These are phyloP conservation scores for Sinella curviseta DNA, from an alignment of 1,140 invertebrate species.

Conservation along the genomic window DNA sequence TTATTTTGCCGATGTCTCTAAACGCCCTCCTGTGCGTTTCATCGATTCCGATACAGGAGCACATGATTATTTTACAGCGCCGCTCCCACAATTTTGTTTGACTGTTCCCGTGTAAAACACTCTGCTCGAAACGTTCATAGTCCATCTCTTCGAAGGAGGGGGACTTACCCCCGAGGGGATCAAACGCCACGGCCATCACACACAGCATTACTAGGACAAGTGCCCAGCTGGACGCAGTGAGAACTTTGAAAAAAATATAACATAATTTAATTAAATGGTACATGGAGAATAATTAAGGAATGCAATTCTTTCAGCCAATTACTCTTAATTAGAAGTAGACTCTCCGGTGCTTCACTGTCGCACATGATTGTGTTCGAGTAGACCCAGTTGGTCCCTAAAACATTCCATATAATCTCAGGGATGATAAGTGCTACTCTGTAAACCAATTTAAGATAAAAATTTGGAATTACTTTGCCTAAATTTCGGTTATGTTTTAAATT, in stretches of 20 bases:
- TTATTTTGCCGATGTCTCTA: slow-evolving; percentile 75
- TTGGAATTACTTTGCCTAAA: not conserved
- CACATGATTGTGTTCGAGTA: slow-evolving; percentile 59
- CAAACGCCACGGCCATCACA: slow-evolving; percentile 74
- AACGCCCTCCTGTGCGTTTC: slow-evolving; percentile 79
- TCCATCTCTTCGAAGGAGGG: slow-evolving; percentile 57
- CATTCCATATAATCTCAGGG: slow-evolving; percentile 74
- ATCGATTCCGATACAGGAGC: slow-evolving; percentile 73
- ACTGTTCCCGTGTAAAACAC: slow-evolving; percentile 43
- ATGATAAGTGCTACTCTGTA: slow-evolving; percentile 68
- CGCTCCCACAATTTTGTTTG: slow-evolving; percentile 54
- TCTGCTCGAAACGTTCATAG: slow-evolving; percentile 53
- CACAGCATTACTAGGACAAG: slow-evolving; percentile 72
- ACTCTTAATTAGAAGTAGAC: slow-evolving; percentile 72
- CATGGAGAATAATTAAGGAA: too few species aligned
- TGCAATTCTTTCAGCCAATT: too few species aligned
- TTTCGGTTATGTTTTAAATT: not conserved
- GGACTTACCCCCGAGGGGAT: slow-evolving; percentile 67
- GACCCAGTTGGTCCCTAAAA: slow-evolving; percentile 78
- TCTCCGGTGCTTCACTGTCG: slow-evolving; percentile 62
- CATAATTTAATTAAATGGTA: slow-evolving; percentile 35
- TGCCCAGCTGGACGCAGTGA: slow-evolving; percentile 79
- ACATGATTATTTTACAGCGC: slow-evolving; percentile 70
- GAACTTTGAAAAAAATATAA: slow-evolving; percentile 58
- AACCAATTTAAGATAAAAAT: slow-evolving; percentile 48